Evolutionary conservation across 2,113 vertebrate genomes (phyloP).

Genomic region (Numenius arquata): DNA sequence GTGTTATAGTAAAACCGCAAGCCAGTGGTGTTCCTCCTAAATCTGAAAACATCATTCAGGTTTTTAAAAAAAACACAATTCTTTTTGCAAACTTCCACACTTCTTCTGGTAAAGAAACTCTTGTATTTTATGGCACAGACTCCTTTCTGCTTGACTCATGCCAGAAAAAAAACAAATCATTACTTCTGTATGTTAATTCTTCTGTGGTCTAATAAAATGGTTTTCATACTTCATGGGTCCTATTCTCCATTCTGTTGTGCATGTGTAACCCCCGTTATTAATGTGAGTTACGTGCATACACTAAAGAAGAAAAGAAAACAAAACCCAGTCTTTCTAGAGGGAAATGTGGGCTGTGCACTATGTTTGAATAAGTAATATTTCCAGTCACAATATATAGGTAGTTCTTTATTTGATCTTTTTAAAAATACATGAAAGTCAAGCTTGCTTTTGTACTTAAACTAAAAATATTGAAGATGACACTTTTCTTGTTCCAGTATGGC

Average conservation of each 20-base stretch:
- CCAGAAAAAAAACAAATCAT: background rate
- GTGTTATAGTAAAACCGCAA: background rate
- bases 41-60: background rate
- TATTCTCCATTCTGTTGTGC: background rate
- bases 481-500: background rate
- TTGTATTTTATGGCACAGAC: background rate
- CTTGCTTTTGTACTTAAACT: background rate
- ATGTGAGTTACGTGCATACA: background rate
- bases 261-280: background rate
- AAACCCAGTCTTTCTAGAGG: background rate
- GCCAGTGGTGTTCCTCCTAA: background rate
- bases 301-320: background rate
- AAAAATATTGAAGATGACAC: background rate
- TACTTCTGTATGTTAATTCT: background rate
- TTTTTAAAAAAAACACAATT: background rate
- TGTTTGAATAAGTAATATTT: background rate
- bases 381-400: fast-evolving
- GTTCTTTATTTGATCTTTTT: background rate
- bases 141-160: background rate
- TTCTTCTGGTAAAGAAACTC: background rate
- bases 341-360: background rate
- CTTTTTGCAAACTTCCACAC: background rate
- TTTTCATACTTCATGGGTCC: background rate
- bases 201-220: background rate
- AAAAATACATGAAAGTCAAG: background rate